These are phyloP conservation scores for Drosophila basisetae DNA, from an alignment of 2,888 invertebrate genomes.

Conservation along the genomic window DNA sequence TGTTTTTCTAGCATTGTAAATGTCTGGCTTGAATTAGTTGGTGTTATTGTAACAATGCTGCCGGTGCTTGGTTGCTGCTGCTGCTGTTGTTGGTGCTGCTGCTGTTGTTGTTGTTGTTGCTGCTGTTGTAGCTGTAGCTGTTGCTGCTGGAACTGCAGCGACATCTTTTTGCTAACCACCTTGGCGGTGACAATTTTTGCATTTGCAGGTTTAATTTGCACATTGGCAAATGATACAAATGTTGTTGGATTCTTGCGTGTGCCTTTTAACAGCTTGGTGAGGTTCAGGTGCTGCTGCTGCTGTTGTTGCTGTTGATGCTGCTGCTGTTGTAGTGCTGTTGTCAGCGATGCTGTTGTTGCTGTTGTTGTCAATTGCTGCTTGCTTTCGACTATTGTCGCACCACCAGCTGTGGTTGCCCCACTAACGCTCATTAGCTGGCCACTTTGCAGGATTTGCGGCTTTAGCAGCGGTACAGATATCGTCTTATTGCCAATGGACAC, in stretches of 20 bases:
- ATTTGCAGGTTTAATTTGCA: slow-evolving; percentile 83
- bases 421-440: slow-evolving; percentile 58
- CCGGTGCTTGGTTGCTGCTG: slow-evolving; percentile 83
- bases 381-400: slow-evolving; percentile 71
- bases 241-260: slow-evolving; percentile 83
- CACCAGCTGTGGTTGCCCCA: slow-evolving; percentile 67
- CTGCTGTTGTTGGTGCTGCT: slow-evolving; percentile 49
- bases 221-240: slow-evolving; percentile 83
- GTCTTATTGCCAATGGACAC: slow-evolving; percentile 85
- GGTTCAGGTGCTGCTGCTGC: slow-evolving; percentile 75
- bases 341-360: slow-evolving; percentile 30
- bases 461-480: slow-evolving; percentile 85
- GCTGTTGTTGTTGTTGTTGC: slow-evolving; percentile 53
- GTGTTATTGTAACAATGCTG: slow-evolving; percentile 85
- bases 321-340: slow-evolving; percentile 16
- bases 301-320: slow-evolving; percentile 36
- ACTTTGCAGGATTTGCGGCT: slow-evolving; percentile 79
- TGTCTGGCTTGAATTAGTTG: slow-evolving; percentile 71
- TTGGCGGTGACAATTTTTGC: slow-evolving; percentile 86
- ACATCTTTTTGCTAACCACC: slow-evolving; percentile 82
- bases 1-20: slow-evolving; percentile 56
- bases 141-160: slow-evolving; percentile 75
- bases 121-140: slow-evolving; percentile 46
- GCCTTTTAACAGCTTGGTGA: slow-evolving; percentile 79
- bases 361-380: slow-evolving; percentile 54